phyloP scores from a whole-genome alignment of 2,888 invertebrate species.

The Drosophila nr. fundita region DNA sequence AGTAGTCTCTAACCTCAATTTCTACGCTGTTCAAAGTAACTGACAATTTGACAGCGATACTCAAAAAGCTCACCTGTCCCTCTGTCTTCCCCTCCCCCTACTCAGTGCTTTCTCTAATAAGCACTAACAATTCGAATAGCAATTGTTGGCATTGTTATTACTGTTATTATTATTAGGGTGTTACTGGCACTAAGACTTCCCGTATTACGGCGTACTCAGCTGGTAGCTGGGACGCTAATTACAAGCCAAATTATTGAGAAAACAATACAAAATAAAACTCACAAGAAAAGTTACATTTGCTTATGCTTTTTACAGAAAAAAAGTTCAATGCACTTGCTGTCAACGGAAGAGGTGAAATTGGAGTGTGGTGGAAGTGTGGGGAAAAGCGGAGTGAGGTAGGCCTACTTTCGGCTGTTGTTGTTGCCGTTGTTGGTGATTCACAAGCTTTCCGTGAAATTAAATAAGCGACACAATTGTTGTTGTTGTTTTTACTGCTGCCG shows the following conservation, averaged over 20 bases:
- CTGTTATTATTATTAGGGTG: constrained; percentile 14
- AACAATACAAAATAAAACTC: constrained; percentile 3
- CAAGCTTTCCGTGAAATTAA: constrained; percentile 70
- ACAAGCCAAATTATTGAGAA: constrained; percentile 20
- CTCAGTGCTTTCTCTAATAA: constrained; percentile 46
- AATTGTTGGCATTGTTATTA: constrained; percentile 43
- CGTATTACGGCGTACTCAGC: constrained; percentile 35
- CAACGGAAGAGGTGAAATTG: constrained; percentile 1
- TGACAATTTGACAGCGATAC: constrained; percentile 31
- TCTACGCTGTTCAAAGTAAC: not conserved
- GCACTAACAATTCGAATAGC: constrained; percentile 41
- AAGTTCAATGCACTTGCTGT: constrained; percentile 69
- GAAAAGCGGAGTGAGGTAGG: constrained; percentile 34
- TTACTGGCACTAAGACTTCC: constrained; percentile 24
- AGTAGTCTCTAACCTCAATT: constrained; percentile 33
- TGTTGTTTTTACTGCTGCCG: constrained; percentile 29
- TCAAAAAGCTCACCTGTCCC: not conserved
- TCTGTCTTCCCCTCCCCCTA: not conserved
- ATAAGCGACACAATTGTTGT: constrained; percentile 64
- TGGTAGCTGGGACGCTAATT: constrained; percentile 42
- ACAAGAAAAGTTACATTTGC: constrained; percentile 23
- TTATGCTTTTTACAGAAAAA: constrained; percentile 30
- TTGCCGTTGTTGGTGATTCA: constrained; percentile 61
- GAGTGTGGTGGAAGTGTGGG: not conserved
- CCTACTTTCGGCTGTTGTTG: constrained; percentile 59